Conservation (phyloP, 2,888 invertebrate species). For the Gandaritis pyraliata region DNA sequence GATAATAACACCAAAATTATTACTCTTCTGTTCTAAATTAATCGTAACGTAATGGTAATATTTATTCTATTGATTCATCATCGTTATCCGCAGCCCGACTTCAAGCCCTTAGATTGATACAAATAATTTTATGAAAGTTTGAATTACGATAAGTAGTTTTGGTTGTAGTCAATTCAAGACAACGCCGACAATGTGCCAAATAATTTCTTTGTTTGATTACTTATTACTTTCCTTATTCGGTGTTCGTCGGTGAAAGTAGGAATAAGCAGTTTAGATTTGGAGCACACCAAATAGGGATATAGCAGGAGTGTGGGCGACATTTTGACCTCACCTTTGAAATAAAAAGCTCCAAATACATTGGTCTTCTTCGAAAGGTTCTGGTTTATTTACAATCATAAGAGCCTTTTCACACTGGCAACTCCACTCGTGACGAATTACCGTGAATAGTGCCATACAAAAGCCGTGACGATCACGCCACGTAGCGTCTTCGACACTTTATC, state of each 20-base stretch:
- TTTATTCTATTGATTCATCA: too few relatives aligned
- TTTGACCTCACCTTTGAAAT: constrained; percentile 13
- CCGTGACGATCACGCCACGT: too few relatives aligned
- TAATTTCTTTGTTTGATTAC: constrained; percentile 1
- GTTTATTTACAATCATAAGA: neutral
- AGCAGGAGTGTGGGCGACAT: constrained; percentile 17
- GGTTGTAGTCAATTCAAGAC: neutral
- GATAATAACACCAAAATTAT: neutral
- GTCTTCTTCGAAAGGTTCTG: constrained; percentile 8
- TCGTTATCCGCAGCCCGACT: too few relatives aligned
- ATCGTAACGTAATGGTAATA: neutral
- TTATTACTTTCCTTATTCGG: neutral
- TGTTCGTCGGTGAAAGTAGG: constrained; percentile 21
- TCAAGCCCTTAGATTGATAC: too few relatives aligned
- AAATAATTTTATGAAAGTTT: too few relatives aligned
- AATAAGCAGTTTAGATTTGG: constrained; percentile 17
- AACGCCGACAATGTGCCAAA: neutral
- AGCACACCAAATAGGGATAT: constrained; percentile 25
- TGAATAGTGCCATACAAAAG: too few relatives aligned
- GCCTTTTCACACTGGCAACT: too few relatives aligned
- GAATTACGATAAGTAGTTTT: too few relatives aligned
- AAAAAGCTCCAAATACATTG: constrained; percentile 7
- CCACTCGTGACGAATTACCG: too few relatives aligned
- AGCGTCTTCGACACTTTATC: too few relatives aligned
- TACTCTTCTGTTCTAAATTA: neutral